These are phyloP conservation scores for Zoroaster sp. DNA, from an alignment of 53 echinoderm and acorn worm genomes.

Conservation along the genomic window DNA sequence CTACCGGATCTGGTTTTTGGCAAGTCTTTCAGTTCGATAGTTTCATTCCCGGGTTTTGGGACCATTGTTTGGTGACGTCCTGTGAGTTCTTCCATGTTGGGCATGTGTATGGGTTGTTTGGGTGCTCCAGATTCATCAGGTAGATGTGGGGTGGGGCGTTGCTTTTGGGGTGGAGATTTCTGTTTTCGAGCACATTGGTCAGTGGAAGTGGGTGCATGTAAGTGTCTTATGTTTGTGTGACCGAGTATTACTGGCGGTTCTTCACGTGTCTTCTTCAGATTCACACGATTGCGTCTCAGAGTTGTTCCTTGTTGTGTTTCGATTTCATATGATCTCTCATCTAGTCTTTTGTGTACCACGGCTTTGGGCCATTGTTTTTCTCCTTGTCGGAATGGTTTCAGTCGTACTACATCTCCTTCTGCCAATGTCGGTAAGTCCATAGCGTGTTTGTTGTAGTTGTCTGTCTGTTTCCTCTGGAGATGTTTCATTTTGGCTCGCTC, in stretches of 20 bases:
- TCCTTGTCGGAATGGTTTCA: constrained; percentile 35
- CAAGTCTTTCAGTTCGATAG: too few relatives aligned
- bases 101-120: too few relatives aligned
- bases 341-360: constrained; percentile 16
- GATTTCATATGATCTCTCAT: constrained; percentile 58
- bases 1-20: too few relatives aligned
- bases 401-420: constrained; percentile 43
- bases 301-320: constrained; percentile 28
- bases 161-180: too few relatives aligned
- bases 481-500: constrained; percentile 11
- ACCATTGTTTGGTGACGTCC: too few relatives aligned
- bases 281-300: constrained; percentile 61
- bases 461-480: constrained; percentile 33
- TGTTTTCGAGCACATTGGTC: too few relatives aligned
- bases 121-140: too few relatives aligned
- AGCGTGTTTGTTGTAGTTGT: constrained; percentile 47
- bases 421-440: constrained; percentile 33
- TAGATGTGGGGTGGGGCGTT: too few relatives aligned
- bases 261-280: constrained; percentile 49
- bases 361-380: constrained; percentile 44
- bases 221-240: background rate
- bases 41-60: too few relatives aligned
- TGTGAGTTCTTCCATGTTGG: too few relatives aligned
- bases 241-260: background rate
- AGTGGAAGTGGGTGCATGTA: background rate